These are phyloP conservation scores for Gasterosteus aculeatus DNA, from an alignment of 2,113 vertebrate genomes.

Conservation along the genomic window DNA sequence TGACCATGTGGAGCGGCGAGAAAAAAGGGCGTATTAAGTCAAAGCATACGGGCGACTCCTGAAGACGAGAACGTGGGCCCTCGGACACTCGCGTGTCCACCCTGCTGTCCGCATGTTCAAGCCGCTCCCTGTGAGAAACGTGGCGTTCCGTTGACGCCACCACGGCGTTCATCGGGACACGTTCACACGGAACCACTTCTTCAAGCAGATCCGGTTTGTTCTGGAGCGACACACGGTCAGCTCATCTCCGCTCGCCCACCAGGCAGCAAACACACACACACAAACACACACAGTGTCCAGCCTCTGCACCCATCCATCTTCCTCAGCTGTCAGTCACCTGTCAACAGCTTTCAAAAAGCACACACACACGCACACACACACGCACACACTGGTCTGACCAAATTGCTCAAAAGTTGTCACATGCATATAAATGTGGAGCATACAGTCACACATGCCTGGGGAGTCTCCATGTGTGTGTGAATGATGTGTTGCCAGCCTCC, in stretches of 20 bases:
- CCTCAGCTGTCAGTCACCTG: conserved; percentile 70
- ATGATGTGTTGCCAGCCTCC: conserved; percentile 59
- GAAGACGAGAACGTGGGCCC: neutral
- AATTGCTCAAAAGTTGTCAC: conserved; percentile 23
- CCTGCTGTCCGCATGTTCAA: neutral
- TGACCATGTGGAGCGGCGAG: neutral
- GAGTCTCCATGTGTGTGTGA: conserved; percentile 16
- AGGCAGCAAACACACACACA: conserved; percentile 62
- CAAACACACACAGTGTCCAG: conserved; percentile 64
- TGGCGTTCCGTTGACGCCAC: neutral
- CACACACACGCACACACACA: conserved; percentile 13
- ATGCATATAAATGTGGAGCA: conserved; percentile 39
- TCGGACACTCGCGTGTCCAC: neutral
- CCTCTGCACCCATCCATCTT: conserved; percentile 74
- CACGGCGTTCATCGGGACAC: neutral
- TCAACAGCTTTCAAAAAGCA: conserved; percentile 58
- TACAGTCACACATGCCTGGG: conserved; percentile 21
- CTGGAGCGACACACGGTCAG: conserved; percentile 54
- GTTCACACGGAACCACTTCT: too few species aligned
- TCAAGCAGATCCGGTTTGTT: too few species aligned
- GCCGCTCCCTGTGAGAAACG: neutral
- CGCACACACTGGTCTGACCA: neutral
- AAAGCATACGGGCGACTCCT: neutral
- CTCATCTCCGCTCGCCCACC: conserved; percentile 61
- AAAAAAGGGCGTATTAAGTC: neutral